phyloP scores from a whole-genome alignment of 2,797 vertebrate genomes.

The Forpus xanthops region DNA sequence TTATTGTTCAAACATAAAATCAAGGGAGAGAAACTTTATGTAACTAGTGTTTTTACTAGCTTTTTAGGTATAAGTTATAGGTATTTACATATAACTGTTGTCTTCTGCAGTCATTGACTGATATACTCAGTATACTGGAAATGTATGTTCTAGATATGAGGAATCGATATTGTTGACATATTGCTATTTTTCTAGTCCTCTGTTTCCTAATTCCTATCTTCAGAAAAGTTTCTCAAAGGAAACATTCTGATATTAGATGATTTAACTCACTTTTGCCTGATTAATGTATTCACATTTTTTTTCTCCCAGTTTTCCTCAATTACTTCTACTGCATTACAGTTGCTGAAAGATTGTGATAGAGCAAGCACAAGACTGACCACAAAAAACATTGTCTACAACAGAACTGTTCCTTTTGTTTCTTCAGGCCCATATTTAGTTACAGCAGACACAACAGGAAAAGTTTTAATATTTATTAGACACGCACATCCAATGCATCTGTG shows the following conservation, averaged over 20 bases:
- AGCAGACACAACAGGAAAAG: neutral
- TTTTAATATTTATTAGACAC: neutral
- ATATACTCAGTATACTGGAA: neutral
- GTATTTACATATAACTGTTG: neutral
- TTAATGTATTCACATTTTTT: neutral
- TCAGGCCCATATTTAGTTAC: neutral
- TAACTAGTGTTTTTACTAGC: neutral
- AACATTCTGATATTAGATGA: neutral
- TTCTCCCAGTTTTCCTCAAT: neutral
- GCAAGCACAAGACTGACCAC: neutral
- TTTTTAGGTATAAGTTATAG: neutral
- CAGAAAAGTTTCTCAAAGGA: neutral
- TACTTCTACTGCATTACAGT: neutral
- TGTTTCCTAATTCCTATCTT: neutral
- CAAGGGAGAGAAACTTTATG: neutral
- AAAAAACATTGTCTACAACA: neutral
- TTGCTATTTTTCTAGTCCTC: neutral
- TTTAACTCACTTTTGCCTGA: neutral
- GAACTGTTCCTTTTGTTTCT: neutral
- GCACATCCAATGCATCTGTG: neutral
- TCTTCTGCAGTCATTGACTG: neutral
- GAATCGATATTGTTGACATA: neutral
- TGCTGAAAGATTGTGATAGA: neutral
- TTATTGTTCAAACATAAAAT: neutral
- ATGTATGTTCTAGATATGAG: neutral